Percentiles rank a stretch among this genome's conserved stretches.
These are phyloP conservation scores for Dicrostonyx torquatus DNA, from an alignment of 2,797 vertebrate genomes.

Conservation along the genomic window DNA sequence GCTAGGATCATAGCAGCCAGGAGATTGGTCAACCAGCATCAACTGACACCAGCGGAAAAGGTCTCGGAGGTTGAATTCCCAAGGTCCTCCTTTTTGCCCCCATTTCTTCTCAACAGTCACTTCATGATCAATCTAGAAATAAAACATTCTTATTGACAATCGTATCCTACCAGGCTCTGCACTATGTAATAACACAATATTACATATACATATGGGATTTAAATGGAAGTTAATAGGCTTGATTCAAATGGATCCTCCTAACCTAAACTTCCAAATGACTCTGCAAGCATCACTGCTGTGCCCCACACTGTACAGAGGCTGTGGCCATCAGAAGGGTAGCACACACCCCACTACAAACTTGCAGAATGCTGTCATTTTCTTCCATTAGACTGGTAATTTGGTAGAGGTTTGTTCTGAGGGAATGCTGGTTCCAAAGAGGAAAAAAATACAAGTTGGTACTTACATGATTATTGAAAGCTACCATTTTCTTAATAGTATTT, in stretches of 20 bases:
- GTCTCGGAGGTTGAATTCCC: constrained; percentile 99
- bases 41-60: constrained; percentile 99
- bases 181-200: background rate
- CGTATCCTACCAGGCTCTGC: background rate
- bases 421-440: constrained; percentile 1
- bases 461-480: constrained; percentile 96
- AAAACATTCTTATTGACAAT: constrained; percentile 35
- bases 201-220: background rate
- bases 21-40: constrained; percentile 95
- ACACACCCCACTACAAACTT: background rate
- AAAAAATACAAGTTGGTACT: constrained; percentile 54
- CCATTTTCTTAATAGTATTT: constrained; percentile 93
- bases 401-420: background rate
- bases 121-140: constrained; percentile 92
- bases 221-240: constrained; percentile 43
- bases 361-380: background rate
- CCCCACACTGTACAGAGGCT: background rate
- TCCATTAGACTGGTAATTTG: background rate
- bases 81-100: constrained; percentile 97
- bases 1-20: constrained; percentile 93
- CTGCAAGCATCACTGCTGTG: background rate
- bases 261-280: background rate
- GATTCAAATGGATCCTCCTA: background rate
- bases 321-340: background rate
- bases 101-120: constrained; percentile 93